phyloP scores from a whole-genome alignment of 1,140 invertebrate genomes.

The Hydropsyche tenuis region DNA sequence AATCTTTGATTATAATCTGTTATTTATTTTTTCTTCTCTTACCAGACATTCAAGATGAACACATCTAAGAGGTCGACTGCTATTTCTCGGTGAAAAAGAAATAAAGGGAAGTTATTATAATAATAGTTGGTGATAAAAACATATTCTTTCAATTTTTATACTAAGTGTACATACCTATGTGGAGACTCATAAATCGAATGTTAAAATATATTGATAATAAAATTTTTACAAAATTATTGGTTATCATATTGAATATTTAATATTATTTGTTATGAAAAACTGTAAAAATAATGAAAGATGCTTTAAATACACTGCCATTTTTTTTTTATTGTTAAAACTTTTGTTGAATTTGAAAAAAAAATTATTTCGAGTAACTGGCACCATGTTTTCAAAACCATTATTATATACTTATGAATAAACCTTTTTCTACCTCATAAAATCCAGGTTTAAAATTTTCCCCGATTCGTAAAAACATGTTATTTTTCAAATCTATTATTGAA shows the following conservation, averaged over 20 bases:
- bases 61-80: constrained; percentile 58
- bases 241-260: too few relatives aligned
- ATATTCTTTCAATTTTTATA: constrained; percentile 16
- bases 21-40: constrained; percentile 66
- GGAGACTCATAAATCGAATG: constrained; percentile 1
- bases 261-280: neutral
- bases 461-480: too few relatives aligned
- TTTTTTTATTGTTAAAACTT: neutral
- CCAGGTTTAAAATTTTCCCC: too few relatives aligned
- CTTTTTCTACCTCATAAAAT: constrained; percentile 8
- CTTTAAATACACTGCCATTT: constrained; percentile 27
- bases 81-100: constrained; percentile 2
- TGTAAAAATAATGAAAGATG: constrained; percentile 2
- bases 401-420: constrained; percentile 16
- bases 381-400: neutral
- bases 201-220: neutral
- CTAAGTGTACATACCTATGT: neutral
- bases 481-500: too few relatives aligned
- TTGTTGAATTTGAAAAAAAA: neutral
- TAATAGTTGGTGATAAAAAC: neutral
- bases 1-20: constrained; percentile 49
- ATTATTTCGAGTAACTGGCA: neutral
- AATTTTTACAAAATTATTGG: too few relatives aligned
- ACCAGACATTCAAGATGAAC: constrained; percentile 69
- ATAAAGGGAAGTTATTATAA: neutral